Percentiles rank a stretch among this genome's conserved stretches.
Conservation (phyloP, 1,140 invertebrate species). For the Zaprionus capensis region DNA sequence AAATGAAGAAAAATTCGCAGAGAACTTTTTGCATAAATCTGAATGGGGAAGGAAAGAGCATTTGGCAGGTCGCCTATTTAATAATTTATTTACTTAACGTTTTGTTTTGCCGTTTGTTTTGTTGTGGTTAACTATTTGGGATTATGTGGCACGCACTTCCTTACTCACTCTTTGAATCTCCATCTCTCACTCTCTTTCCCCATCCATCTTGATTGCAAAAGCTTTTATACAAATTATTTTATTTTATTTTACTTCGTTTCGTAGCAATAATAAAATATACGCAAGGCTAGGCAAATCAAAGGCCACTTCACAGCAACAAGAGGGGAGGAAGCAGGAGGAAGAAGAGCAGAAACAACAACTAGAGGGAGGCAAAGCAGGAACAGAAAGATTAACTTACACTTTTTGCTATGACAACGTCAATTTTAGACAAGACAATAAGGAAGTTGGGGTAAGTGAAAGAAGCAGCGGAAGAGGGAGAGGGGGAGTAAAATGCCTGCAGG, state of each 20-base stretch:
- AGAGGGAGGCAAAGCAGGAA: constrained; percentile 21
- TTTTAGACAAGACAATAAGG: constrained; percentile 13
- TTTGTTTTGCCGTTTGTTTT: constrained; percentile 26
- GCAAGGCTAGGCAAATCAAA: constrained; percentile 63
- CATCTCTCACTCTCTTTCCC: not conserved
- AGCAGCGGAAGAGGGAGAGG: not conserved
- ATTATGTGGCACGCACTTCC: constrained; percentile 17
- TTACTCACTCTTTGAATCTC: not conserved
- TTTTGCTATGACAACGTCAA: constrained; percentile 26
- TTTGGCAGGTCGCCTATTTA: not conserved
- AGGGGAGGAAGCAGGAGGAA: not conserved
- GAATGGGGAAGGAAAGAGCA: not conserved
- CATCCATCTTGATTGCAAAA: constrained; percentile 36
- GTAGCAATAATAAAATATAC: constrained; percentile 70
- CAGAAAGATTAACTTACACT: constrained; percentile 37
- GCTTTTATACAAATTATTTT: constrained; percentile 77
- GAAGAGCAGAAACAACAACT: constrained; percentile 23
- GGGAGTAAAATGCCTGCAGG: constrained; percentile 6
- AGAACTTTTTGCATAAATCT: not conserved
- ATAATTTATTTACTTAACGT: not conserved
- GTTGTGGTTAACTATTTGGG: constrained; percentile 62
- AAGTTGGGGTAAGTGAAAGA: not conserved
- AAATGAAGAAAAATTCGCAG: not conserved
- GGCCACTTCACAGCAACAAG: constrained; percentile 47
- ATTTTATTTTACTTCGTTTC: constrained; percentile 56